Conservation (phyloP, 1,140 invertebrate species). For the Mactra quadrangularis region DNA sequence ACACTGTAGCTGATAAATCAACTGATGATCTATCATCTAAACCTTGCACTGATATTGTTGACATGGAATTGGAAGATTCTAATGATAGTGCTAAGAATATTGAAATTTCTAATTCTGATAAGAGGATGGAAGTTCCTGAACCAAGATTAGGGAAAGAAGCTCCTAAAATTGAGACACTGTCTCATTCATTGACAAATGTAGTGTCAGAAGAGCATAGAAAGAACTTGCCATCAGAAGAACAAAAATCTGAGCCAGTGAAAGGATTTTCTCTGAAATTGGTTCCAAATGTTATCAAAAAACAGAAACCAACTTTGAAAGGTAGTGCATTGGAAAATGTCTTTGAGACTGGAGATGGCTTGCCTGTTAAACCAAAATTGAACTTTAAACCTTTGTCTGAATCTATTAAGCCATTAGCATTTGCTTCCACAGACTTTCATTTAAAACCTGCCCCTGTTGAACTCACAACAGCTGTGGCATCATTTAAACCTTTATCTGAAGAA, state of each 20-base stretch:
- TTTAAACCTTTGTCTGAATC: conserved; percentile 1
- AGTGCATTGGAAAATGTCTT: conserved; percentile 36
- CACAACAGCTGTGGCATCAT: conserved; percentile 45
- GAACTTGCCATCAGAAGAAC: neutral
- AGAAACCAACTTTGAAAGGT: conserved; percentile 12
- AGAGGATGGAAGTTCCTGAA: no score
- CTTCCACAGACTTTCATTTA: conserved; percentile 10
- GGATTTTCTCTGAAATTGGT: conserved; percentile 45
- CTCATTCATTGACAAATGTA: neutral
- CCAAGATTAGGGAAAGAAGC: no score
- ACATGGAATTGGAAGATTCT: conserved; percentile 52
- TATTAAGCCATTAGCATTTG: conserved; percentile 36
- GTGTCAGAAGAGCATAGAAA: conserved; percentile 1
- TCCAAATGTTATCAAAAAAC: conserved; percentile 30
- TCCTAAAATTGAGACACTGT: no score
- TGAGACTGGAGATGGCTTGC: conserved; percentile 12
- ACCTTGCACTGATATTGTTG: neutral
- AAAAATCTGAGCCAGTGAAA: neutral
- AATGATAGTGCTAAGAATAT: conserved; percentile 19
- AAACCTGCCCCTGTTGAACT: conserved; percentile 10
- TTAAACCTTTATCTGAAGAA: conserved; percentile 36
- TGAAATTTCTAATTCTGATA: neutral
- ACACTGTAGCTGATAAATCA: neutral
- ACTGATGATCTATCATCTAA: neutral
- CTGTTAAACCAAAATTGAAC: conserved; percentile 18